Evolutionary conservation across 2,888 invertebrate genomes (phyloP).

Genomic region (Neelides folsomi): DNA sequence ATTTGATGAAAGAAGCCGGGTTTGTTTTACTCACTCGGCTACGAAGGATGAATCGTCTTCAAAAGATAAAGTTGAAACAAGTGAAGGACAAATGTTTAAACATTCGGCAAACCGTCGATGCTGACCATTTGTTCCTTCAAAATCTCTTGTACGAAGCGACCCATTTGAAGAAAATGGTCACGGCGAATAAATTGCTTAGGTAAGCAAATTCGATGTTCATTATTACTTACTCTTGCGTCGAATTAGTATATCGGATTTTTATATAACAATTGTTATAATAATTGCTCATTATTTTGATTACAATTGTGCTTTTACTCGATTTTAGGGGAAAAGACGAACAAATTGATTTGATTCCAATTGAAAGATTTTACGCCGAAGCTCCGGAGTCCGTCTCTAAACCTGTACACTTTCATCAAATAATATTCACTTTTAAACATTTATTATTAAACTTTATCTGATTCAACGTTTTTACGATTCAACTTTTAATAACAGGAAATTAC

Average conservation of each 20-base stretch:
- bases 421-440: neutral
- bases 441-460: neutral
- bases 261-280: neutral
- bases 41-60: constrained; percentile 22
- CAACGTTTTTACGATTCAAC: too few relatives aligned
- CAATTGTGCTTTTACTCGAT: constrained; percentile 3
- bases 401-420: constrained; percentile 41
- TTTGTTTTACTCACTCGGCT: constrained; percentile 15
- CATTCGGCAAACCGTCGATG: constrained; percentile 60
- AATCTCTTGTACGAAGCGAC: constrained; percentile 87
- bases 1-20: constrained; percentile 16
- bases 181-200: constrained; percentile 42
- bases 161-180: constrained; percentile 86
- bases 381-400: constrained; percentile 54
- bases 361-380: constrained; percentile 70
- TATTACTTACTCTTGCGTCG: too few relatives aligned
- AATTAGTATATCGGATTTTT: too few relatives aligned
- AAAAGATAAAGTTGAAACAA: constrained; percentile 24
- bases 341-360: constrained; percentile 69
- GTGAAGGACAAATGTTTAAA: constrained; percentile 21
- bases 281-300: neutral
- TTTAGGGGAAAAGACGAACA: constrained; percentile 78
- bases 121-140: constrained; percentile 75
- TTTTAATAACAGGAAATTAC: constrained; percentile 52
- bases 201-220: too few relatives aligned